These are phyloP conservation scores for Halocynthia roretzi DNA, from an alignment of 23 tunicate genomes.

Conservation along the genomic window DNA sequence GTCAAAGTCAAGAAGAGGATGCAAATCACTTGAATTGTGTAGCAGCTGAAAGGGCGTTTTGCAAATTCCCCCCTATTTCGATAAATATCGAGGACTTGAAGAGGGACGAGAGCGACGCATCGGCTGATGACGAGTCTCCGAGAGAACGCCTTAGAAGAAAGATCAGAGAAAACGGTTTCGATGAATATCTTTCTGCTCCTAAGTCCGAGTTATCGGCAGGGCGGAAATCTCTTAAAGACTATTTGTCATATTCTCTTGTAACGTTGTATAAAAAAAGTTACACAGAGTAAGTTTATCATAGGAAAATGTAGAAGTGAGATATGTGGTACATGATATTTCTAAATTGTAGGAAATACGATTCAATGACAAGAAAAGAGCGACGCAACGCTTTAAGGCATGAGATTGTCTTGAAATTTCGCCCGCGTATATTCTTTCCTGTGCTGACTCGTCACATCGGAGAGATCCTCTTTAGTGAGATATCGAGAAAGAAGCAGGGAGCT, in stretches of 20 bases:
- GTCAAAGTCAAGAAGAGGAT: too few species aligned
- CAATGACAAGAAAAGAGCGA: constrained; percentile 5
- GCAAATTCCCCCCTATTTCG: not conserved
- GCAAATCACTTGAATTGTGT: too few species aligned
- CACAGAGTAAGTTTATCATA: constrained; percentile 10
- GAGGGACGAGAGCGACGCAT: not conserved
- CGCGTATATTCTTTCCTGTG: not conserved
- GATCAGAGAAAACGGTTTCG: constrained; percentile 14
- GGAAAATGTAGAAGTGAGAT: too few species aligned
- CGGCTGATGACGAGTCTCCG: constrained; percentile 1
- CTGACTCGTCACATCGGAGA: not conserved
- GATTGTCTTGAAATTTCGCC: constrained; percentile 9
- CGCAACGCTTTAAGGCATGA: constrained; percentile 7
- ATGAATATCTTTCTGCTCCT: too few species aligned
- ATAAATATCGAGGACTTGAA: too few species aligned
- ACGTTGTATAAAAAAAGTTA: constrained; percentile 2
- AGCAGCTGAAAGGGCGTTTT: too few species aligned
- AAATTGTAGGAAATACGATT: constrained; percentile 8
- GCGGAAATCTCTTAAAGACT: too few species aligned
- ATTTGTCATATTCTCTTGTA: not conserved
- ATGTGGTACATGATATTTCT: not conserved
- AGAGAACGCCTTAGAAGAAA: constrained; percentile 3
- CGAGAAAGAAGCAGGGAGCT: not conserved
- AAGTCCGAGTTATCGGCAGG: too few species aligned
- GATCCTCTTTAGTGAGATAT: not conserved